These are phyloP conservation scores for Peromyscus polionotus DNA, from an alignment of 2,113 vertebrate species.

Conservation along the genomic window DNA sequence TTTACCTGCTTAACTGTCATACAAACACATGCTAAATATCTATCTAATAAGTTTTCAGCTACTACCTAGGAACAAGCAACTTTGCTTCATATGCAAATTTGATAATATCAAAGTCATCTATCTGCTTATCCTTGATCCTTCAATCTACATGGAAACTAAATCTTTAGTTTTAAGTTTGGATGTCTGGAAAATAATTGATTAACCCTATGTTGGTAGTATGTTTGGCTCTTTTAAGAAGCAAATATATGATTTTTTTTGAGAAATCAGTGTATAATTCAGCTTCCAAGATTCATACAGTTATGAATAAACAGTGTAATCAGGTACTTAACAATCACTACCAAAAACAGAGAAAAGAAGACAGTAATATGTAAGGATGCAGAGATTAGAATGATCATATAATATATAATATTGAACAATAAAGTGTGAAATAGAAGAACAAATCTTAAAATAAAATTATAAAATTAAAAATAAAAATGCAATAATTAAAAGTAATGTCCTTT, in stretches of 20 bases:
- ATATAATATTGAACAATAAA: not conserved
- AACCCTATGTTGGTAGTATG: not conserved
- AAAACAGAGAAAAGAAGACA: not conserved
- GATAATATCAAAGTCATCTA: not conserved
- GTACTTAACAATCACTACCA: not conserved
- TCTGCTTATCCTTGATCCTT: not conserved
- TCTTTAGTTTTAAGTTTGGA: not conserved
- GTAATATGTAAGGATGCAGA: not conserved
- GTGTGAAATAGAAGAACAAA: not conserved
- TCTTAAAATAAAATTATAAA: not conserved
- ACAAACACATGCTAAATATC: not conserved
- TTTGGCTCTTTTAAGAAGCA: not conserved
- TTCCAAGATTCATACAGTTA: not conserved
- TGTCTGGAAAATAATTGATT: not conserved
- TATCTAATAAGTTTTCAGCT: not conserved
- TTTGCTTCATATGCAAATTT: not conserved
- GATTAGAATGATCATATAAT: not conserved
- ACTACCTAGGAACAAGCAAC: not conserved
- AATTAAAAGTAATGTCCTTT: not conserved
- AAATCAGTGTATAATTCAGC: not conserved
- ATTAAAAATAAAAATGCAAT: not conserved
- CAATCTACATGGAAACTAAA: not conserved
- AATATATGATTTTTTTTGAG: not conserved
- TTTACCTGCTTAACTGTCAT: not conserved
- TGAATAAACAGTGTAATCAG: not conserved